phyloP scores from a whole-genome alignment of 1,140 invertebrate species.

The Pachypsylla venusta region DNA sequence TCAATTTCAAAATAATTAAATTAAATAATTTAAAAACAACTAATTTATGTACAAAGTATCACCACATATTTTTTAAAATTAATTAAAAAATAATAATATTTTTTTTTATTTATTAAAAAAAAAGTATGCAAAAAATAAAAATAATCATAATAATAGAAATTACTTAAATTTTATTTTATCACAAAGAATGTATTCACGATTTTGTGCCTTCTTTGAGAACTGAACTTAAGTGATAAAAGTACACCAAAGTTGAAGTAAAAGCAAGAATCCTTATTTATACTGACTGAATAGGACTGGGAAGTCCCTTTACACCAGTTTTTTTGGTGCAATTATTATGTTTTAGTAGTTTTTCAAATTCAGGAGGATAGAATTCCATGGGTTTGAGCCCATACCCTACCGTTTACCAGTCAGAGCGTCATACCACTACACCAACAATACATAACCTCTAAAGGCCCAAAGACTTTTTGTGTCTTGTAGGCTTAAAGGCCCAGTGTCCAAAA shows the following conservation, averaged over 20 bases:
- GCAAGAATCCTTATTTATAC: background rate
- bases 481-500: no score
- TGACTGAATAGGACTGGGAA: background rate
- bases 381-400: no score
- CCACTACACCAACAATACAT: no score
- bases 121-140: conserved; percentile 1
- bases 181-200: conserved; percentile 2
- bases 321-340: background rate
- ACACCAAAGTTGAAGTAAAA: background rate
- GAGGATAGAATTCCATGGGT: no score
- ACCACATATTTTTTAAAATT: conserved; percentile 8
- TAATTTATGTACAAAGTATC: conserved; percentile 1
- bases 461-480: no score
- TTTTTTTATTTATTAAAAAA: no score
- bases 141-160: background rate
- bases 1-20: no score
- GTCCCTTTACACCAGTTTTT: background rate
- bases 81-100: conserved; percentile 10
- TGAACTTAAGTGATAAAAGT: background rate
- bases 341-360: background rate
- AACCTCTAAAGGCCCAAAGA: no score
- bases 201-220: background rate
- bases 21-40: conserved; percentile 9
- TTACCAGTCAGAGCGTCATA: no score
- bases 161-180: conserved; percentile 6